Conservation (phyloP, 2,797 vertebrate species). For the Eulemur coronatus region DNA sequence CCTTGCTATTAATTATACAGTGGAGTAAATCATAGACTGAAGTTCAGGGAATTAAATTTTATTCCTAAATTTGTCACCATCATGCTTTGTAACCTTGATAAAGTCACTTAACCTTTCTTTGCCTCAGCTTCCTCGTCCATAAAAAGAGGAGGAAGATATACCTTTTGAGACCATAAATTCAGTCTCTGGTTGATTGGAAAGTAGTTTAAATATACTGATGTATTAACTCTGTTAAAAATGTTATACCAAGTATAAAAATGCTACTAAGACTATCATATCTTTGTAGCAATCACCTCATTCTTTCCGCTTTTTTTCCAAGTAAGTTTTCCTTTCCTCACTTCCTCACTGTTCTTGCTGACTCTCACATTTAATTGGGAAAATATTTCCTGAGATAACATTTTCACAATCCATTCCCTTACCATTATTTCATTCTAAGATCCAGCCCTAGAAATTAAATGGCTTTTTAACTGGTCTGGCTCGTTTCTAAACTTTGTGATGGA, state of each 20-base stretch:
- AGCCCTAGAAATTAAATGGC: not conserved
- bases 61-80: conserved; percentile 66
- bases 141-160: conserved; percentile 42
- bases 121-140: conserved; percentile 51
- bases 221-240: conserved; percentile 61
- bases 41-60: conserved; percentile 72
- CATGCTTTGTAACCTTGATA: conserved; percentile 65
- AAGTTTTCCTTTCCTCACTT: not conserved
- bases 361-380: not conserved
- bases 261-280: not conserved
- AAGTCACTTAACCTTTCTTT: conserved; percentile 69
- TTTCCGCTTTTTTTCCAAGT: not conserved
- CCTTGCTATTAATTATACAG: conserved; percentile 70
- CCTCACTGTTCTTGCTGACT: not conserved
- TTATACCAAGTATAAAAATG: conserved; percentile 39
- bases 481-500: not conserved
- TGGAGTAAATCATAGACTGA: conserved; percentile 66
- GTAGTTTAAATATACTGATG: conserved; percentile 57
- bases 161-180: conserved; percentile 58
- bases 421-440: not conserved
- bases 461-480: not conserved
- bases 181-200: conserved; percentile 41
- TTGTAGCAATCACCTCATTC: not conserved
- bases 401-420: not conserved
- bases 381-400: not conserved